phyloP scores from a whole-genome alignment of 2,113 vertebrate species.

The Australoheros scitulus region DNA sequence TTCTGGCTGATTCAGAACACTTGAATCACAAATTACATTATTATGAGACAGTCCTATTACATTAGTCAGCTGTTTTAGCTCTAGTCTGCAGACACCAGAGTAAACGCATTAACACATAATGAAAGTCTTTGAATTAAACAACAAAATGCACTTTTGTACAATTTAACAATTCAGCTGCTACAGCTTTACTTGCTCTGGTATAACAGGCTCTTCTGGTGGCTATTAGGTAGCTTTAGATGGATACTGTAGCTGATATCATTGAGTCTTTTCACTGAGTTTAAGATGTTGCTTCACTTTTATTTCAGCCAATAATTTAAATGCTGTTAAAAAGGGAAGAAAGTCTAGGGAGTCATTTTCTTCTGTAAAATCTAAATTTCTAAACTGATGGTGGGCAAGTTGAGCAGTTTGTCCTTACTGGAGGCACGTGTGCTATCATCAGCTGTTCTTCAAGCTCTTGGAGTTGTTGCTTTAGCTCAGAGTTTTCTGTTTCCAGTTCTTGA shows the following conservation, averaged over 20 bases:
- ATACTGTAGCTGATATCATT: background rate
- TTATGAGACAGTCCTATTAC: background rate
- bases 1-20: background rate
- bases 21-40: background rate
- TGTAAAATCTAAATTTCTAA: background rate
- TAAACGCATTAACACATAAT: background rate
- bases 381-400: background rate
- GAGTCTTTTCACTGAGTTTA: background rate
- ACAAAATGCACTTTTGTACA: background rate
- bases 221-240: background rate
- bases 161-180: background rate
- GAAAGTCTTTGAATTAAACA: background rate
- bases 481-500: slow-evolving; percentile 97
- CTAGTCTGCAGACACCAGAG: background rate
- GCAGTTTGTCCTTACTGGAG: slow-evolving; percentile 85
- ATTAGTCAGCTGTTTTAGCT: background rate
- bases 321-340: background rate
- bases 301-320: background rate
- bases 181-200: background rate
- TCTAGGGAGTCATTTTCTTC: background rate
- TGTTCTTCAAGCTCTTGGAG: slow-evolving; percentile 94
- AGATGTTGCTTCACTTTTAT: background rate
- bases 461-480: slow-evolving; percentile 93
- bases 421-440: slow-evolving; percentile 87
- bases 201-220: background rate